Evolutionary conservation across 2,113 vertebrate genomes (phyloP).

Genomic region (Dendropsophus ebraccatus): DNA sequence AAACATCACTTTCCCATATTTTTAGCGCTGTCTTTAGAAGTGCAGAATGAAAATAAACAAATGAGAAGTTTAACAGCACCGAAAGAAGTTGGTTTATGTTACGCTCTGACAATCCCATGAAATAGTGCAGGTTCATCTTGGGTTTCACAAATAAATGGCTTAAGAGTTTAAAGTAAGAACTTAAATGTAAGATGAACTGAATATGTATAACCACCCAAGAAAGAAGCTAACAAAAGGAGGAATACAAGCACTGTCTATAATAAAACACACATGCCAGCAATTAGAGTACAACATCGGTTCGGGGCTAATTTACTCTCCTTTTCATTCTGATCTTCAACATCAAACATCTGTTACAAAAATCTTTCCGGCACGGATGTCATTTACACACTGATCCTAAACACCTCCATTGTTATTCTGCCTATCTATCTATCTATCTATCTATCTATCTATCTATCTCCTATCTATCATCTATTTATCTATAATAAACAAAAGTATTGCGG

Average conservation of each 20-base stretch:
- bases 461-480: not conserved
- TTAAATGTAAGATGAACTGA: conserved; percentile 45
- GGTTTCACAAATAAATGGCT: conserved; percentile 60
- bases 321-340: conserved; percentile 35
- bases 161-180: conserved; percentile 52
- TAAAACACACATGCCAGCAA: conserved; percentile 46
- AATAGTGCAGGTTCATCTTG: conserved; percentile 58
- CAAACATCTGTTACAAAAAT: conserved; percentile 40
- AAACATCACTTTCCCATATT: conserved; percentile 28
- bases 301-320: conserved; percentile 1
- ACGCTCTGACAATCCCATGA: conserved; percentile 55
- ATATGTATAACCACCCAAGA: conserved; percentile 38
- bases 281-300: conserved; percentile 30
- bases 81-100: conserved; percentile 50
- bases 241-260: conserved; percentile 27
- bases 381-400: not conserved
- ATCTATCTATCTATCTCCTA: not conserved
- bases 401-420: not conserved
- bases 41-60: conserved; percentile 53
- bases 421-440: not conserved
- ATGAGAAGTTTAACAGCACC: conserved; percentile 53
- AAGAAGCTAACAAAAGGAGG: conserved; percentile 21
- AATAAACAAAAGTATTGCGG: too few species aligned
- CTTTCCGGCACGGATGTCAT: conserved; percentile 20
- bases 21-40: conserved; percentile 51